Evolutionary conservation across 1,140 invertebrate species (phyloP), one percentile per base, ranked within the genome.

Genomic region (Trichoplusia ni): DNA sequence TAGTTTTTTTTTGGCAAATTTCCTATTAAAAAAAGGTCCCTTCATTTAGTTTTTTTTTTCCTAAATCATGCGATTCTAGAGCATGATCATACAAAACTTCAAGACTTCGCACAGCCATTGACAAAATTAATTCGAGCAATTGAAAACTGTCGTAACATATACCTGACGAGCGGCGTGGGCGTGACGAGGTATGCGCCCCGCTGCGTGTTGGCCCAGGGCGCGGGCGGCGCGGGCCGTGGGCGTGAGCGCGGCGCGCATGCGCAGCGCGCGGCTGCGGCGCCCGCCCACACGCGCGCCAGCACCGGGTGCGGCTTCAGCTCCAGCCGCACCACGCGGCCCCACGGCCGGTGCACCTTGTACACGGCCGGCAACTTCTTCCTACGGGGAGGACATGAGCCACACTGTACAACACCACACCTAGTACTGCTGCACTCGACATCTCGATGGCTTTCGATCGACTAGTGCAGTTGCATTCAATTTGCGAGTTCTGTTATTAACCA

Each of bases 261-360:
- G 92, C 51, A 98, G 89, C 13, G 4, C 40, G 40, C 1, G n/a
- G 56, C 9, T 0, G 56, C 56, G 29, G 95, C 94, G 14, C 93
- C 93, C 19, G 92, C 91, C 74, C 95, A 95, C 27, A 97, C 77
- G 42, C 92, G 92, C 2, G 93, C 82, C 9, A 98, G 81, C 29
- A 93, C 78, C 8, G 96, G 96, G 92, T 98, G 96, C 14, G 96
- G 95, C 91, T 97, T 96, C n/a, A 97, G 92, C 91, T 97, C 95
- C 85, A 96, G 94, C 46, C 93, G 93, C 0, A 94, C 81, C 16
- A 92, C 70, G 0, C 92, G 88, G 0, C 93, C 92, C 79, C 95
- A 94, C 16, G 91, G 92, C 5, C 96, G 92, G 81, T 95, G 97
- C 21, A 98, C 90, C 27, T 94, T 94, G 79, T 96, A 98, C 78